These are phyloP conservation scores for Lophotis ruficrista DNA, from an alignment of 2,113 vertebrate species.

Conservation along the genomic window DNA sequence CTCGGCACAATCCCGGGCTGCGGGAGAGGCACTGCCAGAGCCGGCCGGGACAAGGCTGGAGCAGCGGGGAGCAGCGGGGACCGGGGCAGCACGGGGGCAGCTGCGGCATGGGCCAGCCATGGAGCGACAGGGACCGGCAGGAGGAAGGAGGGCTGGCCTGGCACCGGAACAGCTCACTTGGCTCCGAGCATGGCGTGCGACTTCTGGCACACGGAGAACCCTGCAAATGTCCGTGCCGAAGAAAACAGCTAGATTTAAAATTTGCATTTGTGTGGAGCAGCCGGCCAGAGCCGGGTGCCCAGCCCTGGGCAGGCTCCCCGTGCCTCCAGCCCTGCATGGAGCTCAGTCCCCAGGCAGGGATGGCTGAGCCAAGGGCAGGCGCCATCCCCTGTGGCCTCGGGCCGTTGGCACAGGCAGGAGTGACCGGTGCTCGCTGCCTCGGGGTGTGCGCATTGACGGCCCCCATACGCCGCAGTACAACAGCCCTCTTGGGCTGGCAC, in stretches of 20 bases:
- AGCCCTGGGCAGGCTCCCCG: neutral
- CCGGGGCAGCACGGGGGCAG: fast-evolving
- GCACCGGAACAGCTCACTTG: neutral
- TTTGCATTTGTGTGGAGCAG: neutral
- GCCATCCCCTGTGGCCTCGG: fast-evolving
- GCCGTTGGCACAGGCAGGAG: neutral
- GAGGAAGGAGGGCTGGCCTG: neutral
- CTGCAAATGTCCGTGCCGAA: neutral
- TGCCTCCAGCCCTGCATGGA: neutral
- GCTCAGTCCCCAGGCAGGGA: fast-evolving
- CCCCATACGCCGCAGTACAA: fast-evolving
- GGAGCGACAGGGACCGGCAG: neutral
- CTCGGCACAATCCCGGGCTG: neutral
- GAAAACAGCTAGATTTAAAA: neutral
- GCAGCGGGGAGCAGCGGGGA: neutral
- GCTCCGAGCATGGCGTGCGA: neutral
- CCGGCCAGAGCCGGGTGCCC: neutral
- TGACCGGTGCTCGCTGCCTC: neutral
- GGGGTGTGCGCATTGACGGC: neutral
- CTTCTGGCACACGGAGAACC: neutral
- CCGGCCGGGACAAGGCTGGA: neutral
- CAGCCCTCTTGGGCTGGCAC: neutral
- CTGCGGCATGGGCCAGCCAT: neutral
- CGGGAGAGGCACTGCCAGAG: neutral
- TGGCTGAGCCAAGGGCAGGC: neutral